Evolutionary conservation across 2,113 vertebrate genomes (phyloP).

Genomic region (Boulengeromyrus knoepffleri): DNA sequence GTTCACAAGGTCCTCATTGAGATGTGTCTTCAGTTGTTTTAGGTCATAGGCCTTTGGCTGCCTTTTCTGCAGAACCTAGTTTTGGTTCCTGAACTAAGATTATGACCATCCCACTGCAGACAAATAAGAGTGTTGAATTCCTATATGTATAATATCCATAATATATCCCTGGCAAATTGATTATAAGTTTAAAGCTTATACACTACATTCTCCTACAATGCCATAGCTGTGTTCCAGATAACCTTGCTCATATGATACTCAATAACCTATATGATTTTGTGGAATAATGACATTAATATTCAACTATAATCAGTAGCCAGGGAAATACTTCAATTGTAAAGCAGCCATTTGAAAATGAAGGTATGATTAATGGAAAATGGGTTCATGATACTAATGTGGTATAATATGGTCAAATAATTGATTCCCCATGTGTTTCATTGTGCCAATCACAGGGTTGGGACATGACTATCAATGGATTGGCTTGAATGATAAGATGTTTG

Average conservation of each 20-base stretch:
- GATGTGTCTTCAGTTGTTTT: background rate
- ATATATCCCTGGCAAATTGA: background rate
- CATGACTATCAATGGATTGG: slow-evolving; percentile 98
- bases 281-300: background rate
- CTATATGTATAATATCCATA: background rate
- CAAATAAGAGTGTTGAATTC: background rate
- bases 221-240: background rate
- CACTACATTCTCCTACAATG: background rate
- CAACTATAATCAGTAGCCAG: background rate
- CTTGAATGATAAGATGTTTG: slow-evolving; percentile 95
- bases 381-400: slow-evolving; percentile 21
- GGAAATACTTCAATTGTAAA: background rate
- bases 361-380: slow-evolving; percentile 37
- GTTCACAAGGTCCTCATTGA: background rate
- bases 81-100: background rate
- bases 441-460: slow-evolving; percentile 68
- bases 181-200: background rate
- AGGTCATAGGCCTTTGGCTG: background rate
- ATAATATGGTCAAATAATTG: slow-evolving; percentile 37
- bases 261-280: background rate
- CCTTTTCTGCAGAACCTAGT: background rate
- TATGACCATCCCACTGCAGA: background rate
- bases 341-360: slow-evolving; percentile 31
- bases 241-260: background rate
- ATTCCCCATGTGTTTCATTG: slow-evolving; percentile 29